Conservation (phyloP, 2,797 vertebrate genomes). For the Holocentrus rufus region DNA sequence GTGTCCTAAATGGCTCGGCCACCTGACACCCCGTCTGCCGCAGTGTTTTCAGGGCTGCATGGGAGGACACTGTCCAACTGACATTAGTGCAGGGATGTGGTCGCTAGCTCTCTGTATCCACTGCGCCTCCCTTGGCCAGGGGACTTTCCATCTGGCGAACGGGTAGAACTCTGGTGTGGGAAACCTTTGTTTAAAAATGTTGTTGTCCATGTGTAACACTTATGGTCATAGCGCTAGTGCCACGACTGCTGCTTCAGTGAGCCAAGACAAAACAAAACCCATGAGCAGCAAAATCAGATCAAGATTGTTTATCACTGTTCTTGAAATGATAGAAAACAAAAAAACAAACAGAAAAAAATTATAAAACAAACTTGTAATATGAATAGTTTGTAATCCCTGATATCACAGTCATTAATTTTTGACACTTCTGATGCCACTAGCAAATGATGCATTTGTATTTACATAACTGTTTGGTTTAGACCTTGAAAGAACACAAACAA, state of each 20-base stretch:
- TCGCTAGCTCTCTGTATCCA: neutral
- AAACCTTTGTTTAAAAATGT: neutral
- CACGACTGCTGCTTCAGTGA: neutral
- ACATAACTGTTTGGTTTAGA: neutral
- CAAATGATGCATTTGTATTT: too few relatives aligned
- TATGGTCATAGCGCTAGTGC: neutral
- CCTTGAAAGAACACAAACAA: neutral
- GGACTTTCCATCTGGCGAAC: neutral
- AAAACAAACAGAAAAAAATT: too few relatives aligned
- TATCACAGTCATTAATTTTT: neutral
- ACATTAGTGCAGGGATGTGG: neutral
- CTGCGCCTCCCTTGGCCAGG: neutral
- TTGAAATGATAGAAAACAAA: neutral
- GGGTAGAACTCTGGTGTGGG: neutral
- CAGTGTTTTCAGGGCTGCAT: neutral
- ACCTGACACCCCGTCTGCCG: neutral
- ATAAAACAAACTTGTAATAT: neutral
- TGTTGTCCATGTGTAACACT: neutral
- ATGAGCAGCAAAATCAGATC: neutral
- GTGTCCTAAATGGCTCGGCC: neutral
- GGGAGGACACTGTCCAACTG: neutral
- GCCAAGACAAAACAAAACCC: neutral
- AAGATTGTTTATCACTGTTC: neutral
- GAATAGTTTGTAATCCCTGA: neutral
- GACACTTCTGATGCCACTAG: neutral